Evolutionary conservation across 1,140 invertebrate genomes (phyloP).

Genomic region (Medauroidea extradentata): DNA sequence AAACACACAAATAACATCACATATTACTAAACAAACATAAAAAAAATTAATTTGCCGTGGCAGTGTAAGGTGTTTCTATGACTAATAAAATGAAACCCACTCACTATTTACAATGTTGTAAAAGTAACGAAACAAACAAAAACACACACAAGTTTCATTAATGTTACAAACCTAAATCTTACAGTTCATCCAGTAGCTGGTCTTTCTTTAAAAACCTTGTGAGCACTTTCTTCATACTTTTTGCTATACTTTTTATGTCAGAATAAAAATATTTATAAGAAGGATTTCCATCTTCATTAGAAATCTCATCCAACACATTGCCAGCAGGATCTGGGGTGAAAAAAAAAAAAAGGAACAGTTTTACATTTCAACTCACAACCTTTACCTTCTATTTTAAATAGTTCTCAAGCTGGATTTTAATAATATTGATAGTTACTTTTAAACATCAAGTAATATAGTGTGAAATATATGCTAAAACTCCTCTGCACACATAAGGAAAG

Average conservation of each 20-base stretch:
- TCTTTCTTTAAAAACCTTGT: background rate
- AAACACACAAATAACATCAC: too few species aligned
- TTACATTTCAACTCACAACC: too few species aligned
- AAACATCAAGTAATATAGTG: background rate
- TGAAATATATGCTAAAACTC: background rate
- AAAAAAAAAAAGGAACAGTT: background rate
- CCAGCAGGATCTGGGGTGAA: constrained; percentile 46
- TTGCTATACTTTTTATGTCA: constrained; percentile 46
- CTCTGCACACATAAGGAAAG: constrained; percentile 2
- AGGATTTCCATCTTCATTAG: constrained; percentile 51
- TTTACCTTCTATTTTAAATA: too few species aligned
- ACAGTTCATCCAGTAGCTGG: background rate
- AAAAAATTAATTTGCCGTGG: too few species aligned
- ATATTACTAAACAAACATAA: too few species aligned
- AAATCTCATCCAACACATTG: constrained; percentile 46
- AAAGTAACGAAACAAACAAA: too few species aligned
- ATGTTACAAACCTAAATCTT: background rate
- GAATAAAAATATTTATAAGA: constrained; percentile 58
- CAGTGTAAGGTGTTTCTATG: too few species aligned
- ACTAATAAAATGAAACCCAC: too few species aligned
- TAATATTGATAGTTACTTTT: background rate
- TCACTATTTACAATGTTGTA: too few species aligned
- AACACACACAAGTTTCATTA: too few species aligned
- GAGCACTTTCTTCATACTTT: constrained; percentile 44
- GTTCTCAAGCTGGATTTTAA: background rate